Evolutionary conservation across 2,888 invertebrate species (phyloP), one percentile per base, ranked within the genome.

Genomic region (Drosophila multiciliata): DNA sequence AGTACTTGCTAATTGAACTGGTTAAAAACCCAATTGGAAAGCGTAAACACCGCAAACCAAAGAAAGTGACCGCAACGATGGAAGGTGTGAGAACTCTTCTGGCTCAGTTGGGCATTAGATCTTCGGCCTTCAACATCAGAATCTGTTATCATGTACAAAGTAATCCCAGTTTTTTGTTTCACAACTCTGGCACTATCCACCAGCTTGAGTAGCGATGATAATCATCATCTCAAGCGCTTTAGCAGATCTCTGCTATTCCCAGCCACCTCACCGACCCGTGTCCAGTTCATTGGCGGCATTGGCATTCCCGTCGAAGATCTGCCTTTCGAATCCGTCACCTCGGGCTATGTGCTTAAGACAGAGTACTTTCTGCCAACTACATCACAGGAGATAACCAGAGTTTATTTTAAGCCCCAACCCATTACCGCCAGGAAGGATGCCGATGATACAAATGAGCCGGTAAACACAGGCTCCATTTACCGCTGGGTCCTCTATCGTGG

Each of bases 261-360:
- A 23, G 90, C 92, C 1, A 91, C 93, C 0, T 69, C 91, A 1
- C 93, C 93, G 9, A 93, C 93, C 1, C 88, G 93, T 49, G 82
- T 89, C 1, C 93, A 93, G 89, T 91, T 91, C 68, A 93, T 93
- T 80, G 88, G 80, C 9, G 93, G 93, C 42, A 90, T 93, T 42
- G 93, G 93, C 35, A 92, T 93, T 67, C 93, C 93, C 0, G 84
- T 93, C 12, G 90, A 91, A 38, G 80, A 91, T 42, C 70, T 93
- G 17, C 83, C 77, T 12, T 87, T 74, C 33, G 92, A 93, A 62
- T 91, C 92, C 0, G 82, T 93, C 33, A 93, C 92, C 12, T 90
- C 92, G 0, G 92, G 92, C 12, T 92, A 89, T 77, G 92, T 92
- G 1, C 58, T 93, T 0, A 93, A 93, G 71, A 89, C 92, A 11